phyloP scores from a whole-genome alignment of 2,113 vertebrate species.

The Helogale parvula region DNA sequence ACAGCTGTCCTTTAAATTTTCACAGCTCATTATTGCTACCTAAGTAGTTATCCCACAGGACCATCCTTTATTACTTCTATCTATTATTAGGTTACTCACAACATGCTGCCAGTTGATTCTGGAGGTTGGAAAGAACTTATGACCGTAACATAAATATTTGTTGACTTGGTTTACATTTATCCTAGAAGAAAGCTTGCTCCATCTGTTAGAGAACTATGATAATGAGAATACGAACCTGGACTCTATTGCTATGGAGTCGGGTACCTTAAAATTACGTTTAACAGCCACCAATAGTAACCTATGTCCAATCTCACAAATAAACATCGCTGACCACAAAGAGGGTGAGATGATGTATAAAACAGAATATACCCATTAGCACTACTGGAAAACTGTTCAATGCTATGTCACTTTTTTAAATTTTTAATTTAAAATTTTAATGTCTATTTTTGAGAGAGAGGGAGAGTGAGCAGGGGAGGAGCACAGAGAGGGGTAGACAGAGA shows the following conservation, averaged over 20 bases:
- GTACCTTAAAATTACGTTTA: neutral
- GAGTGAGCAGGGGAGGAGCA: too few species aligned
- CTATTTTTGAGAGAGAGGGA: too few species aligned
- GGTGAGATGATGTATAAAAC: neutral
- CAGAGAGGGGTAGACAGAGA: too few species aligned
- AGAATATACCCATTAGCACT: neutral
- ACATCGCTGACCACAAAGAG: neutral
- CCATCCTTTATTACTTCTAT: constrained; percentile 67
- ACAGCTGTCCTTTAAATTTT: constrained; percentile 79
- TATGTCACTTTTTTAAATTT: neutral
- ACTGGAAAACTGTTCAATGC: neutral
- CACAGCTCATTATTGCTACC: constrained; percentile 79
- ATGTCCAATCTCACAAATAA: neutral
- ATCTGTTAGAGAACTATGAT: neutral
- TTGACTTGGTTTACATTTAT: neutral
- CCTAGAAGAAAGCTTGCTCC: neutral
- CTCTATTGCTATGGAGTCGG: neutral
- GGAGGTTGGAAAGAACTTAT: neutral
- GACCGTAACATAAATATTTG: neutral
- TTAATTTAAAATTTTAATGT: too few species aligned
- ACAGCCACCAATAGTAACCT: neutral
- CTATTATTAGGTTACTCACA: constrained; percentile 75
- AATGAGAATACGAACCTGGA: neutral
- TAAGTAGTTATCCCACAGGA: constrained; percentile 74
- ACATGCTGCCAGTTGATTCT: constrained; percentile 62